Evolutionary conservation across 2,797 vertebrate species (phyloP).

Genomic region (Halcyon leucocephala): DNA sequence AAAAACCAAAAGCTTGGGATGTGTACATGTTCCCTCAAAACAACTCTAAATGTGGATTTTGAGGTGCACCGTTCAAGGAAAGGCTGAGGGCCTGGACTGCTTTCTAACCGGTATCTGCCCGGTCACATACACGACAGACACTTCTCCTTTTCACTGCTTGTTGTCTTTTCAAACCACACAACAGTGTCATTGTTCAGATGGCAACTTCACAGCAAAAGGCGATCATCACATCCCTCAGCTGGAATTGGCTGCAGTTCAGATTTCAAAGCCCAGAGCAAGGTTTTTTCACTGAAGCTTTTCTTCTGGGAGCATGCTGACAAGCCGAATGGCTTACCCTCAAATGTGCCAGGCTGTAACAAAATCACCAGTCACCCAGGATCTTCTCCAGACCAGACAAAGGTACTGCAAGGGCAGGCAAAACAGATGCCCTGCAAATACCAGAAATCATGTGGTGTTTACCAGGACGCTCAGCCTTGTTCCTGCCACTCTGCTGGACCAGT

Average conservation of each 20-base stretch:
- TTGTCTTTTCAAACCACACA: constrained; percentile 23
- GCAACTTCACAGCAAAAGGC: background rate
- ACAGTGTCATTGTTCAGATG: constrained; percentile 38
- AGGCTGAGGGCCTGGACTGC: background rate
- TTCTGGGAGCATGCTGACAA: constrained; percentile 40
- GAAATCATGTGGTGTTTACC: constrained; percentile 53
- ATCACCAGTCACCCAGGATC: constrained; percentile 31
- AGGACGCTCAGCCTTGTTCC: background rate
- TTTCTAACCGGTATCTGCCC: background rate
- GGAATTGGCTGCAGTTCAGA: constrained; percentile 46
- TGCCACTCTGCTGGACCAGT: constrained; percentile 1
- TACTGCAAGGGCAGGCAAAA: constrained; percentile 36
- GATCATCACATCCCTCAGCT: background rate
- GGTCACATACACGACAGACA: background rate
- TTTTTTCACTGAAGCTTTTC: constrained; percentile 29
- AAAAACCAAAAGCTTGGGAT: background rate
- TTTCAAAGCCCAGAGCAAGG: constrained; percentile 35
- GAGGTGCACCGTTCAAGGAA: background rate
- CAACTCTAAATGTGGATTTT: background rate
- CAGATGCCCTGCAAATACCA: constrained; percentile 59
- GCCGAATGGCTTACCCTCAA: constrained; percentile 1
- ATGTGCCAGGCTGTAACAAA: constrained; percentile 45
- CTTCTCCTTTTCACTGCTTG: background rate
- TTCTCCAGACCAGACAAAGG: constrained; percentile 36
- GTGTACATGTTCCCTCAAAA: background rate